Evolutionary conservation across 2,113 vertebrate species (phyloP).

Genomic region (Microcebus lehilahytsara): DNA sequence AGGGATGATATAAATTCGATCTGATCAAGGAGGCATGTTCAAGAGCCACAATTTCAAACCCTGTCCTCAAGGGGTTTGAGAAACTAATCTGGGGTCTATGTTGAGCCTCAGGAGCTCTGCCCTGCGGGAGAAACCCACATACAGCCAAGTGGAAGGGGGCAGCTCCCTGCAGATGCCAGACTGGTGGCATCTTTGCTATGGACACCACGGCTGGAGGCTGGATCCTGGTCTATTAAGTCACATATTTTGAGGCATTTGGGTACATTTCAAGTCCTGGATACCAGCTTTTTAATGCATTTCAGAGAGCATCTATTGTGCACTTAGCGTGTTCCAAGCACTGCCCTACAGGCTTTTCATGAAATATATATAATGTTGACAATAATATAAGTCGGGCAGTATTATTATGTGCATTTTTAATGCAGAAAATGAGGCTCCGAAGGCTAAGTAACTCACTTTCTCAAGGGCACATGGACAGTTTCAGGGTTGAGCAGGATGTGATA

Average conservation of each 20-base stretch:
- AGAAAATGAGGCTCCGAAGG: background rate
- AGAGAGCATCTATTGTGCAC: background rate
- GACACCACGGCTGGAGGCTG: rapidly evolving
- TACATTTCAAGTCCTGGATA: background rate
- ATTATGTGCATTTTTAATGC: background rate
- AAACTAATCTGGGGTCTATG: background rate
- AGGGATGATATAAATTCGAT: background rate
- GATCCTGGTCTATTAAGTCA: background rate
- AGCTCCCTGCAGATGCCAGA: background rate
- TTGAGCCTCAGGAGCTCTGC: background rate
- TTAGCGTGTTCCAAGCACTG: background rate
- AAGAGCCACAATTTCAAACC: background rate
- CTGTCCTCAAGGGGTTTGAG: background rate
- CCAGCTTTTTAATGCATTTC: background rate
- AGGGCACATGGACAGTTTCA: background rate
- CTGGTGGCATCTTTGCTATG: rapidly evolving
- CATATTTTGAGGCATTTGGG: rapidly evolving
- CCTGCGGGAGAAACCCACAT: background rate
- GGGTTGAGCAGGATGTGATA: rapidly evolving
- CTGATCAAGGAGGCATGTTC: background rate
- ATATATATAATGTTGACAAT: background rate
- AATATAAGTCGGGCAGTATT: background rate
- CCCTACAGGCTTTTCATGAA: background rate
- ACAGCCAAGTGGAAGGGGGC: rapidly evolving
- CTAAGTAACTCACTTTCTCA: background rate